Base-by-base conservation (phyloP, 1,140 invertebrate species). In the Lepidurus apus region DNA sequence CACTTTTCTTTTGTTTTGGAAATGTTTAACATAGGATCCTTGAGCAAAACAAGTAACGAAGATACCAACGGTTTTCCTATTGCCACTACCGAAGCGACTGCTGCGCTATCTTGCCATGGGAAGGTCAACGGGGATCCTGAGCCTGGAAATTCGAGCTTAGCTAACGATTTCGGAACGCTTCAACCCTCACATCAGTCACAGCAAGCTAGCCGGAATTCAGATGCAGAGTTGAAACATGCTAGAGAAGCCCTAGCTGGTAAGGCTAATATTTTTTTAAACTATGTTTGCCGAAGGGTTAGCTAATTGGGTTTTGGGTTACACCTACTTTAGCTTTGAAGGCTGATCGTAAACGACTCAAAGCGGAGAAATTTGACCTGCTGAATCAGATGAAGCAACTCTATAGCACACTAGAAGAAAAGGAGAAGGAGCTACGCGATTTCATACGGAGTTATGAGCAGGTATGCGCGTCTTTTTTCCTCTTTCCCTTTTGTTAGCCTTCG, bases 381-480 rank as follows among this genome's bases (percentile, higher is more conserved):
- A 94, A 93, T 83, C 95, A 98, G 87, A 96, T 97, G 91, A 97
- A 96, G 85, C 94, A 96, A 82, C 88, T 98, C 13, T 98, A 97
- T 84, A 91, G 91, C 79, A 96, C 95, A 17, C 87, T 98, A 76
- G 95, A 97, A 85, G 95, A 97, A 83, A 97, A 97, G 86, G 95
- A 97, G 84, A 92, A 93, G 80, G 95, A 97, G 85, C 87, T 97
- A 17, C 87, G 95, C 80, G 95, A 97, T 85, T 98, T 98, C 83
- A 97, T 98, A 83, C 88, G 94, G 79, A 96, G 94, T 86, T 98
- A 95, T 85, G 95, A 97, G 87, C 93, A 95, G 88, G 92, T 93
- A 87, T 85, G 78, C 42, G 78, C 47, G 44, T 42, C 21, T 17
- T 65, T 65, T 9, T 65, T 75, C 7, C 26, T 1, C 9, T 79